Conservation (phyloP, 2,888 invertebrate species). For the Dorcus parallelipipedus region DNA sequence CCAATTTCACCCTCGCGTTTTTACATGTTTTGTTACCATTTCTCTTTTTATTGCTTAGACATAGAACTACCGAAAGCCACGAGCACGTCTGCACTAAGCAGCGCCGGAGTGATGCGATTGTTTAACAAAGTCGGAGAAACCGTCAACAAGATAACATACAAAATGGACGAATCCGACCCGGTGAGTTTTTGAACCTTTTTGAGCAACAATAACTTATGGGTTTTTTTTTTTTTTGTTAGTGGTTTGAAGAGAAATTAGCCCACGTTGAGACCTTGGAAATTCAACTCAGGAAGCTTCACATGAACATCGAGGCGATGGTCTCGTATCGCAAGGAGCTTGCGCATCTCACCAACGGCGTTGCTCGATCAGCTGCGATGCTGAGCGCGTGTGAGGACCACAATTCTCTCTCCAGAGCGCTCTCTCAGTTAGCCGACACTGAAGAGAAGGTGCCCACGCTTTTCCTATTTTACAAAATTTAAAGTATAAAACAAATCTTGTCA, state of each 20-base stretch:
- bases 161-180: constrained; percentile 98
- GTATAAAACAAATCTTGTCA: neutral
- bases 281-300: constrained; percentile 81
- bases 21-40: neutral
- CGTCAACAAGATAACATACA: constrained; percentile 96
- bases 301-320: constrained; percentile 84
- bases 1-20: neutral
- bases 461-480: neutral
- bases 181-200: constrained; percentile 56
- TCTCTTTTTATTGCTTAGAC: constrained; percentile 47
- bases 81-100: constrained; percentile 91
- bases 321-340: constrained; percentile 82
- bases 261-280: constrained; percentile 89
- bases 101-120: constrained; percentile 90
- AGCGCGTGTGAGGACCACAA: constrained; percentile 92
- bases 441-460: constrained; percentile 57
- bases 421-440: constrained; percentile 85
- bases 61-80: constrained; percentile 92
- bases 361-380: constrained; percentile 84
- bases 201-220: neutral
- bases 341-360: constrained; percentile 73
- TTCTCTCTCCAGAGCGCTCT: constrained; percentile 82
- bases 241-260: constrained; percentile 96
- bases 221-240: constrained; percentile 54
- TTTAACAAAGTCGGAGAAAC: constrained; percentile 97